A percentile compares a stretch with the other conserved stretches of the same genome.
Evolutionary conservation across 2,888 invertebrate species (phyloP).

Genomic region (Eulithis prunata): DNA sequence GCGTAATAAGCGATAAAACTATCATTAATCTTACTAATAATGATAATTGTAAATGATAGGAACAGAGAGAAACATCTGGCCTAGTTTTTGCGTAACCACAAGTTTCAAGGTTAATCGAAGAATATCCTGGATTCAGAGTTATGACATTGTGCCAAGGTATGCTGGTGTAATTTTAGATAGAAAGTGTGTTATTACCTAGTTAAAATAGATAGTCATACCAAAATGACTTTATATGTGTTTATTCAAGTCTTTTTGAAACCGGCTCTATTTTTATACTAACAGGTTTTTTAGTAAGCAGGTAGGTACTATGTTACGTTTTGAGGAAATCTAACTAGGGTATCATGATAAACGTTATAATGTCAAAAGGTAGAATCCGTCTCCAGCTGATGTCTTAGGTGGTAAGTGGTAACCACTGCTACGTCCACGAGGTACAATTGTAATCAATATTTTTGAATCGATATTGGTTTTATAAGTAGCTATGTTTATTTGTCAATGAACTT

Average conservation of each 20-base stretch:
- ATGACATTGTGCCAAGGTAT: neutral
- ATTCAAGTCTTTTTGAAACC: neutral
- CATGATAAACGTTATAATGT: neutral
- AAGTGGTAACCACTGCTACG: too few relatives aligned
- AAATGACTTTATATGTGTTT: neutral
- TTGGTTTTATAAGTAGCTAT: too few relatives aligned
- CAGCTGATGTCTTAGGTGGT: too few relatives aligned
- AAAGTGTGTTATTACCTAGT: constrained; percentile 10
- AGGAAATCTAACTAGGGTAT: constrained; percentile 10
- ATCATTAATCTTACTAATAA: constrained; percentile 24
- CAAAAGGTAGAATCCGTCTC: neutral
- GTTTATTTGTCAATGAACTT: too few relatives aligned
- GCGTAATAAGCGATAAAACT: constrained; percentile 23
- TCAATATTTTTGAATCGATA: too few relatives aligned
- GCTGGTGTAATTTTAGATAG: constrained; percentile 9
- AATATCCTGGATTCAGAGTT: constrained; percentile 3
- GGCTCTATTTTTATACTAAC: constrained; percentile 13
- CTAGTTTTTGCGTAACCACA: constrained; percentile 11
- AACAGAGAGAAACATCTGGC: constrained; percentile 1
- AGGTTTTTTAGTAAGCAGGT: constrained; percentile 12
- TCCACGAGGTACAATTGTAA: too few relatives aligned
- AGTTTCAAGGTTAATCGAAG: constrained; percentile 11
- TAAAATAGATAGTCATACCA: neutral
- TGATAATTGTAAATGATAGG: constrained; percentile 11
- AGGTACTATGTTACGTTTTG: neutral